Evolutionary conservation across 1,140 invertebrate genomes (phyloP).

Genomic region (Danaus melanippus): DNA sequence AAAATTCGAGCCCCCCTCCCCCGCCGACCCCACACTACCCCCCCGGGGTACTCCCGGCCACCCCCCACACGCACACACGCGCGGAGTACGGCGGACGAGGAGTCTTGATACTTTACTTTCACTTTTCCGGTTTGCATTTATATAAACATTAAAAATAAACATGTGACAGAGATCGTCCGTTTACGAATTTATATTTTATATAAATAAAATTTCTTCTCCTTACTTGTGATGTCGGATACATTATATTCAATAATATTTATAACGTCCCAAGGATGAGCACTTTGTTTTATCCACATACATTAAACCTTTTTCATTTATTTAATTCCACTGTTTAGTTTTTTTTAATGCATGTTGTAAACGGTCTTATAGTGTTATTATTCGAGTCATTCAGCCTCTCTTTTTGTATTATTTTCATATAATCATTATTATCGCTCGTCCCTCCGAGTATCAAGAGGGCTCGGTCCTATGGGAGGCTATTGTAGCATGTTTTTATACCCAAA

Average conservation of each 20-base stretch:
- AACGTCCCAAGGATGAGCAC: too few relatives aligned
- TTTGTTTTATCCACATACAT: too few relatives aligned
- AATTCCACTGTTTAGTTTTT: too few relatives aligned
- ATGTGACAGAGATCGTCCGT: not conserved
- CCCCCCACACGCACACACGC: constrained; percentile 57
- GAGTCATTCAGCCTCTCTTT: too few relatives aligned
- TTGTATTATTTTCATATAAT: too few relatives aligned
- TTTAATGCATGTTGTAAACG: too few relatives aligned
- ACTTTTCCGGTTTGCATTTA: constrained; percentile 17
- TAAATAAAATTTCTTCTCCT: not conserved
- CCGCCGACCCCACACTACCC: constrained; percentile 23
- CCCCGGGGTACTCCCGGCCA: constrained; percentile 28
- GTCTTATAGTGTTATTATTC: too few relatives aligned
- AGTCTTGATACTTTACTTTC: constrained; percentile 47
- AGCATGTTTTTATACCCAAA: constrained; percentile 73
- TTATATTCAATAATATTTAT: too few relatives aligned
- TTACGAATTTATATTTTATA: constrained; percentile 2
- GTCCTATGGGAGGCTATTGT: constrained; percentile 62
- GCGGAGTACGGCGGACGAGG: constrained; percentile 16
- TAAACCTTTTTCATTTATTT: too few relatives aligned
- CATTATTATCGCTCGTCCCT: too few relatives aligned
- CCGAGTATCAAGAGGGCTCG: constrained; percentile 54
- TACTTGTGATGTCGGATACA: too few relatives aligned
- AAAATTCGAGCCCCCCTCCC: constrained; percentile 61
- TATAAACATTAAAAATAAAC: not conserved